These are phyloP conservation scores for Alcis repandata DNA, from an alignment of 2,888 invertebrate genomes.

Conservation along the genomic window DNA sequence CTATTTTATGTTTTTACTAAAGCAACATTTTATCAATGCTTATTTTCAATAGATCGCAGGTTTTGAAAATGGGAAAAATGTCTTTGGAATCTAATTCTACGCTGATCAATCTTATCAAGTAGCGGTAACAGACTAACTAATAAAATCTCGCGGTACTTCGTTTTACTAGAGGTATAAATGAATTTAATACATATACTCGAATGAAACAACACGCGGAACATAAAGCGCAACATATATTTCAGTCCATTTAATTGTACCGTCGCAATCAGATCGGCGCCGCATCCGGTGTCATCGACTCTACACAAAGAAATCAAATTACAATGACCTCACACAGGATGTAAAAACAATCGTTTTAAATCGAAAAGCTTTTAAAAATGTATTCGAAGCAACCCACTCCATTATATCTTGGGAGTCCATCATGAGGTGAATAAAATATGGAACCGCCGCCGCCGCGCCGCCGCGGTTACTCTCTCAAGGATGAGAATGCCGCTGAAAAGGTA, in stretches of 20 bases:
- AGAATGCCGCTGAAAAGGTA: neutral
- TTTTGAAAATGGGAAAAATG: too few species aligned
- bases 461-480: neutral
- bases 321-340: conserved; percentile 18
- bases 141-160: too few species aligned
- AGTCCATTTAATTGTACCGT: conserved; percentile 6
- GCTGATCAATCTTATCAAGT: too few species aligned
- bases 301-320: conserved; percentile 21
- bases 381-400: conserved; percentile 13
- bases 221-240: conserved; percentile 11
- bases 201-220: neutral
- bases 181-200: too few species aligned
- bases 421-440: conserved; percentile 18
- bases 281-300: conserved; percentile 24
- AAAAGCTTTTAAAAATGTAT: conserved; percentile 25
- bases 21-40: too few species aligned
- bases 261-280: conserved; percentile 2
- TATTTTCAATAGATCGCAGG: too few species aligned
- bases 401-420: conserved; percentile 12
- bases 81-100: too few species aligned
- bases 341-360: conserved; percentile 16
- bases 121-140: too few species aligned
- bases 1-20: too few species aligned
- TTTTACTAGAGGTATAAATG: too few species aligned
- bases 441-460: neutral